Evolutionary conservation across 2,113 vertebrate species (phyloP).

Genomic region (Condylura cristata): DNA sequence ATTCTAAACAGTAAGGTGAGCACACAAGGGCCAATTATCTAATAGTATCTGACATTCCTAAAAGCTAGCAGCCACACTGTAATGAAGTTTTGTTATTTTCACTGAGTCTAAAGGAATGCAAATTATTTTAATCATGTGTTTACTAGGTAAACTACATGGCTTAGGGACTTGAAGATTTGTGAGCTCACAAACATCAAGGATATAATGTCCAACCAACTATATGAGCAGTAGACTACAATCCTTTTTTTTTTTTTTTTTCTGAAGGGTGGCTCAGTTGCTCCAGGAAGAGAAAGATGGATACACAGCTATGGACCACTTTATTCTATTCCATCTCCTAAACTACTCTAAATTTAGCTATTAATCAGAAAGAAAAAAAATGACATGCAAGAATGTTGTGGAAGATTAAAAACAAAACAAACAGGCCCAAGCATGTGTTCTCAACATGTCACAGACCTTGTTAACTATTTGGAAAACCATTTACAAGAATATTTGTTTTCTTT

Average conservation of each 20-base stretch:
- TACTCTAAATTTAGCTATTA: background rate
- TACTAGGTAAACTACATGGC: background rate
- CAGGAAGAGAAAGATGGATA: conserved; percentile 1
- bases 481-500: background rate
- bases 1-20: background rate
- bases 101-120: background rate
- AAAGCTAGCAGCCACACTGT: background rate
- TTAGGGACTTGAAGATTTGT: background rate
- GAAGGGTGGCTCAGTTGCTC: background rate
- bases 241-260: background rate
- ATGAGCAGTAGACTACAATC: background rate
- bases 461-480: background rate
- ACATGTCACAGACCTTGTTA: background rate
- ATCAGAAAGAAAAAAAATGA: conserved; percentile 23
- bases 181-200: background rate
- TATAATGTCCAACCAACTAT: background rate
- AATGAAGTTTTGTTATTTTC: background rate
- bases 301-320: background rate
- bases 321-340: background rate
- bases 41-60: background rate
- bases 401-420: conserved; percentile 16
- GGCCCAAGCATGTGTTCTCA: background rate
- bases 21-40: background rate
- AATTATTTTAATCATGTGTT: background rate
- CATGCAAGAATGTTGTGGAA: background rate